Evolutionary conservation across 2,113 vertebrate species (phyloP).

Genomic region (Grus americana): DNA sequence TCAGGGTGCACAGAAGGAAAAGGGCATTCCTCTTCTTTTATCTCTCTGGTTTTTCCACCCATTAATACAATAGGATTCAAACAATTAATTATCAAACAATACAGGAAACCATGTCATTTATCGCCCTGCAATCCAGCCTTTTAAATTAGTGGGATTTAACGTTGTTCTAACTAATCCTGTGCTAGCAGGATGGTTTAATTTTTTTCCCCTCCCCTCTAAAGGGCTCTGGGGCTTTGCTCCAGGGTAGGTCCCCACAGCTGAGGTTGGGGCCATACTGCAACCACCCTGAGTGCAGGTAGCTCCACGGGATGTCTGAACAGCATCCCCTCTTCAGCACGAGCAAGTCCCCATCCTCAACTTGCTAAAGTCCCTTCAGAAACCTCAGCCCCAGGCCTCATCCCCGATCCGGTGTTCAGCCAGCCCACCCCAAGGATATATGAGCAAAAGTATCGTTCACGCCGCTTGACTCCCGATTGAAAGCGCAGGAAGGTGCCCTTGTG

Average conservation of each 20-base stretch:
- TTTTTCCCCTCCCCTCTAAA: accelerated
- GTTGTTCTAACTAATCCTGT: background rate
- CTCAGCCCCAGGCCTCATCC: background rate
- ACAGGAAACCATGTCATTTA: background rate
- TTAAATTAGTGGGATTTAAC: background rate
- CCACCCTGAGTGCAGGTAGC: background rate
- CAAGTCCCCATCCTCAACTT: too few species aligned
- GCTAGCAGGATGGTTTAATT: background rate
- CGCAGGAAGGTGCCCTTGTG: background rate
- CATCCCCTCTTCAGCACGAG: accelerated
- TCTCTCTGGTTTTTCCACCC: background rate
- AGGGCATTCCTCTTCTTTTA: conserved; percentile 5
- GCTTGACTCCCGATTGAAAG: background rate
- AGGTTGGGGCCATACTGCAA: background rate
- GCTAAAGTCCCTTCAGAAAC: background rate
- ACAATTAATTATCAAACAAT: conserved; percentile 52
- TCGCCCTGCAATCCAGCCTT: background rate
- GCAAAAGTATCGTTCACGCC: accelerated
- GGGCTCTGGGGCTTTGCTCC: background rate
- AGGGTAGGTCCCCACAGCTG: background rate
- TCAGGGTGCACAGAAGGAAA: background rate
- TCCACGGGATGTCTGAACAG: too few species aligned
- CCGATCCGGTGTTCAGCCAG: accelerated
- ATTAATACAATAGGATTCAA: conserved; percentile 1
- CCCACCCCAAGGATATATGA: background rate